Evolutionary conservation across 1,140 invertebrate species (phyloP), one percentile per base, ranked within the genome.

Genomic region (Lepidurus couesii): DNA sequence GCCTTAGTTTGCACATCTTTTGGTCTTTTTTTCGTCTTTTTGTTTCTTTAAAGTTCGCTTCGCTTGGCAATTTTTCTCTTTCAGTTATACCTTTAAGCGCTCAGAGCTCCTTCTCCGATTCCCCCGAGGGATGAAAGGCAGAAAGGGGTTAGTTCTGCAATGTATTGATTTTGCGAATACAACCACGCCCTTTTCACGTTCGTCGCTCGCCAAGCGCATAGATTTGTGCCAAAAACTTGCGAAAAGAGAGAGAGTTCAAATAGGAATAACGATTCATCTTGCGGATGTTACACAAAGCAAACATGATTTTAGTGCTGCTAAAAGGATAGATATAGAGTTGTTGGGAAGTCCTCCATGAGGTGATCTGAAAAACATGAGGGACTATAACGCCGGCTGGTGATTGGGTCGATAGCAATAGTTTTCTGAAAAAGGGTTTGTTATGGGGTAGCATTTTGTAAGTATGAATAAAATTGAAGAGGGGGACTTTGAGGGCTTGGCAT

Each of bases 401-500:
- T 34, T 34, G 3, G 34, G 34, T 34, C 34, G 34, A 34, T 34
- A 34, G 34, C 34, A 34, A 34, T 34, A 34, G 34, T 34, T 34
- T 34, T 34, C 34, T 34, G 34, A 34, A 34, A 34, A 34, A 3
- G 34, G 34, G 34, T 3, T 34, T 34, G 34, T 34, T 34, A 34
- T 34, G 34, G 34, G 34, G 34, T 34, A 34, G 34, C 34, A 34
- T 34, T 34, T 34, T 34, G 34, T 34, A 34, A 34, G 34, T 65
- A 65, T 65, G 53, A 65, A 65, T 65, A 65, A 65, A 65, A 65
- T 65, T 65, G 53, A 65, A 65, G 53, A 65, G 53, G 53, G 53
- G 53, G 53, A 65, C 53, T 11, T 11, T 13, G 53, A 65, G n/a
- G 53, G 53, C 53, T 21, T 21, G n/a, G 53, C 53, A 65, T 65